Conservation (phyloP, 2,797 vertebrate species). For the Danio albolineatus region DNA sequence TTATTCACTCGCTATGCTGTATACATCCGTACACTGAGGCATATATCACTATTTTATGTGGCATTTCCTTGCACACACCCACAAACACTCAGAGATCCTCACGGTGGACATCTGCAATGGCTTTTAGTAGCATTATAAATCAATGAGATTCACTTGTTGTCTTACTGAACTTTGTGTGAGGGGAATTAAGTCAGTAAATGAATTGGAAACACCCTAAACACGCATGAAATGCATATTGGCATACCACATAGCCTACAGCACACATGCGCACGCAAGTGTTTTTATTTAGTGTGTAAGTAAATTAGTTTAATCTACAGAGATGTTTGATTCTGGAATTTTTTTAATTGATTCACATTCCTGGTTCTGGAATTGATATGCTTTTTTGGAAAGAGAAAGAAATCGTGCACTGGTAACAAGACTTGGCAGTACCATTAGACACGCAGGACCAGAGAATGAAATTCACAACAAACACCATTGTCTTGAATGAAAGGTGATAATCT, state of each 20-base stretch:
- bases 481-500: no score
- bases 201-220: conserved; percentile 15
- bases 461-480: no score
- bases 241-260: no score
- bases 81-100: conserved; percentile 28
- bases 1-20: not conserved
- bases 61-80: conserved; percentile 23
- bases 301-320: not conserved
- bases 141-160: conserved; percentile 34
- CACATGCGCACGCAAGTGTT: no score
- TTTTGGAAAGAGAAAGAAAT: no score
- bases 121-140: conserved; percentile 50
- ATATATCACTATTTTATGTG: conserved; percentile 35
- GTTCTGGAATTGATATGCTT: no score
- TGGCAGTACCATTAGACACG: no score
- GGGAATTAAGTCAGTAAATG: not conserved
- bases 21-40: conserved; percentile 24
- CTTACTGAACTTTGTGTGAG: conserved; percentile 36
- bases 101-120: conserved; percentile 5
- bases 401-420: no score
- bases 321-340: no score
- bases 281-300: no score
- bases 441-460: no score
- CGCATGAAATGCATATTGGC: conserved; percentile 1
- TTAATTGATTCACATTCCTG: no score